Evolutionary conservation across 2,797 vertebrate genomes (phyloP), one percentile per base, ranked within the genome.

Genomic region (Esox masquinongy): DNA sequence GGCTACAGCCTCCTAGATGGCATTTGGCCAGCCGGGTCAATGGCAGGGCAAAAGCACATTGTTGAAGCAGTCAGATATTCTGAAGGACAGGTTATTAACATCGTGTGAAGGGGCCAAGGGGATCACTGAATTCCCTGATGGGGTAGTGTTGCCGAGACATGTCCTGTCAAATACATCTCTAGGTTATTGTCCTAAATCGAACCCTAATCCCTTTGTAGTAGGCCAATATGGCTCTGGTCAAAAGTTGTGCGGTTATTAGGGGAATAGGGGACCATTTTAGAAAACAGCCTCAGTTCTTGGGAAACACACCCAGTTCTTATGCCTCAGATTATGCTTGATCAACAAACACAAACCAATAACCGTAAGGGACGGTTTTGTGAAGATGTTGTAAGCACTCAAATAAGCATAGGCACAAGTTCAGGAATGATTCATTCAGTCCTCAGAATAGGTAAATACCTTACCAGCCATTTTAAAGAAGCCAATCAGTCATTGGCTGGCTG

Each of bases 321-420:
- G 7, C 19, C 53, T n/a, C 53, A 56, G 19, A 56, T 56, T 22
- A 22, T 56, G n/a, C n/a, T n/a, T 56, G 19, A 56, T 72, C 70
- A 74, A 24, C 63, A 39, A 61, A 7, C 61, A 14, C 43, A 11
- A 24, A 14, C 51, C 11, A 43, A 74, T 70, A 74, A 78, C 77
- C 73, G 68, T n/a, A 17, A 24, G 31, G 43, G 50, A 51, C 16
- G 11, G 34, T 56, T 74, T 29, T 81, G 36, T 77, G 31, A 64
- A 26, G 50, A 53, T 61, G 22, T 19, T 39, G 51, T 64, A 66
- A 70, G 73, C 39, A 59, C 24, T 74, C 43, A 68, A 70, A 81
- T 76, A 49, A 6, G 68, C 69, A 75, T 71, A 75, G 81, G 53
- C 70, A 68, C 67, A 70, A 36, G 5, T 34, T 63, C 31, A 79